Conservation (phyloP, 2,888 invertebrate genomes). For the Melolontha melolontha region DNA sequence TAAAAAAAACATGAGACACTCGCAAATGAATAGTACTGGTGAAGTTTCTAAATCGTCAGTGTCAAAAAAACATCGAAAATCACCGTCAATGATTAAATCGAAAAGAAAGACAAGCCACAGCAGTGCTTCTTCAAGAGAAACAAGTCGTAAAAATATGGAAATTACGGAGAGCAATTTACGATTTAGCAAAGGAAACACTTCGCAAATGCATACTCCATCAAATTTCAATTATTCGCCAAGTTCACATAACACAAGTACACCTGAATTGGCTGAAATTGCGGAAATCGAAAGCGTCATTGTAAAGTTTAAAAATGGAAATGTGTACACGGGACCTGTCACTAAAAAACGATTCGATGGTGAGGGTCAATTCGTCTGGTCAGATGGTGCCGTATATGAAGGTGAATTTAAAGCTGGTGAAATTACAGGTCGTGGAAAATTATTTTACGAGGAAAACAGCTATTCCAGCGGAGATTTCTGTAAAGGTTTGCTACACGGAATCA, state of each 20-base stretch:
- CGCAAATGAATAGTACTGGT: too few relatives aligned
- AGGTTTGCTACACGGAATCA: constrained; percentile 68
- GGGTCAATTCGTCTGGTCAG: constrained; percentile 71
- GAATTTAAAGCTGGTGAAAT: constrained; percentile 70
- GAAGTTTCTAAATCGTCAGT: constrained; percentile 45
- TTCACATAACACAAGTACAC: not conserved
- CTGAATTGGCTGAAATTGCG: constrained; percentile 40
- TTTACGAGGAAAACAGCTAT: constrained; percentile 70
- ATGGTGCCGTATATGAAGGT: constrained; percentile 72
- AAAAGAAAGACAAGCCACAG: constrained; percentile 1
- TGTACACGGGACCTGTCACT: constrained; percentile 69
- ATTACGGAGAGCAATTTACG: not conserved
- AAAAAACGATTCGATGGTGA: constrained; percentile 71
- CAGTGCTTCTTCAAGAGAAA: not conserved
- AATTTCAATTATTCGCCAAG: too few relatives aligned
- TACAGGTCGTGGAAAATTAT: constrained; percentile 68
- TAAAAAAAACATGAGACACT: too few relatives aligned
- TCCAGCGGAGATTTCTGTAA: constrained; percentile 71
- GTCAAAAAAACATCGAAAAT: constrained; percentile 36
- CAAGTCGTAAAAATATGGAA: too few relatives aligned
- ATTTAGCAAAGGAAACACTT: not conserved
- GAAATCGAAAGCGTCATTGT: constrained; percentile 67
- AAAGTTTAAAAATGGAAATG: constrained; percentile 70
- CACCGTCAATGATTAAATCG: not conserved
- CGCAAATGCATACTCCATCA: too few relatives aligned